Conservation (phyloP, 2,888 invertebrate species). For the Pyrrhia umbra region DNA sequence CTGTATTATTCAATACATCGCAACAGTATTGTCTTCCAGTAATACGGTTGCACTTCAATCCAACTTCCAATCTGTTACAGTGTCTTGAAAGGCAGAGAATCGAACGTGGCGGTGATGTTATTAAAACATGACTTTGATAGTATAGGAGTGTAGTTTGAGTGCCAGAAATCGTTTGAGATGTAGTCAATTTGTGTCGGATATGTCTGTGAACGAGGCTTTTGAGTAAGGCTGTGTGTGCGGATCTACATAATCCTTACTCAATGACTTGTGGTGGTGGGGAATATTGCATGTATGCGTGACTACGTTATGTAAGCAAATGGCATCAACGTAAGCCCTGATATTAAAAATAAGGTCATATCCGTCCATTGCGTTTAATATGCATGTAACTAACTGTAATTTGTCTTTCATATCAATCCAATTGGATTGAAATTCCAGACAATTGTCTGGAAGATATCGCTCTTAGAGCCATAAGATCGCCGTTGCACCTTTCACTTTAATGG, state of each 20-base stretch:
- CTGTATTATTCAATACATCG: constrained; percentile 9
- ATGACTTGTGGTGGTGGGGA: constrained; percentile 28
- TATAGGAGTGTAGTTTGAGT: constrained; percentile 20
- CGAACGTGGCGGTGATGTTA: constrained; percentile 7
- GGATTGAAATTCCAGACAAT: no score
- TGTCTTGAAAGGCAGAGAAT: constrained; percentile 9
- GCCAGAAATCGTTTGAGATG: constrained; percentile 29
- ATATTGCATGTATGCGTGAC: constrained; percentile 38
- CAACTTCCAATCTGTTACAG: constrained; percentile 25
- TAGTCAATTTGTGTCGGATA: constrained; percentile 41
- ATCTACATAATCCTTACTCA: constrained; percentile 49
- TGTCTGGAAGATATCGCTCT: no score
- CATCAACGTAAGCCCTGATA: constrained; percentile 21
- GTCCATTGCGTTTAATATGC: background rate
- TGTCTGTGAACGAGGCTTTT: constrained; percentile 20
- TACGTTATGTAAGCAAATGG: constrained; percentile 17
- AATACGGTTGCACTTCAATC: constrained; percentile 6
- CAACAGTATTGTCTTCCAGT: background rate
- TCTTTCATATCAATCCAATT: no score
- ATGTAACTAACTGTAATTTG: no score
- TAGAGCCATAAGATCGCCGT: no score
- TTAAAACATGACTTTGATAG: constrained; percentile 13
- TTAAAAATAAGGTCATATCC: constrained; percentile 14
- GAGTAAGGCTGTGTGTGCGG: constrained; percentile 34
- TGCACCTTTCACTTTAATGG: no score